Evolutionary conservation across 1,140 invertebrate species (phyloP), one percentile per base, ranked within the genome.

Genomic region (Rhyacophila brunnea): DNA sequence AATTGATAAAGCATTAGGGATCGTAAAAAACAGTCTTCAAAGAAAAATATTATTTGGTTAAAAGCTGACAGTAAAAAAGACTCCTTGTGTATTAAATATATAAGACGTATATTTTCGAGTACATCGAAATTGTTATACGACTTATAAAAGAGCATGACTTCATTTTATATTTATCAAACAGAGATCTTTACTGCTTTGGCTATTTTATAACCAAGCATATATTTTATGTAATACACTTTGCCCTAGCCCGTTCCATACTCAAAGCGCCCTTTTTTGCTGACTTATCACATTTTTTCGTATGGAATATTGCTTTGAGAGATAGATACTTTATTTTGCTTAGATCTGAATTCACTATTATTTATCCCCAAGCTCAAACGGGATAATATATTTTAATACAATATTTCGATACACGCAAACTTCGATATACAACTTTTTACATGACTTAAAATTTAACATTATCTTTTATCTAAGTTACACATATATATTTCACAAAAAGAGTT

Each of bases 231-330:
- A 55, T 55, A 55, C 52, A 48, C 44, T 56, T 19, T 15, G 34
- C n/a, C 51, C 38, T 36, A 36, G 23, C 43, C 43, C 43, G 43
- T 55, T 45, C 11, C 15, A 5, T 40, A 15, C 38, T 55, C 52
- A 7, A 28, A 28, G 9, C 23, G 3, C 9, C 7, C 38, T 18
- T 45, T 58, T 20, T 15, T 40, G 56, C 56, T 58, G 56, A 58
- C 56, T 58, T 58, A 58, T 58, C 56, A 58, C 47, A 42, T 58
- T 58, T 58, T 58, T 13, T 50, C 23, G 47, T 20, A 55, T n/a
- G n/a, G 4, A 13, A 40, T 40, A 13, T 13, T 40, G n/a, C n/a
- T 40, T n/a, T n/a, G n/a, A 40, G 11, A 3, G 11, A 15, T n/a
- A 13, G 15, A 13, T 13, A 13, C 15, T 40, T 15, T n/a, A 13